Evolutionary conservation across 92 coral and sea anemone genomes (phyloP), one percentile per base, ranked within the genome.

Genomic region (Desmophyllum pertusum): DNA sequence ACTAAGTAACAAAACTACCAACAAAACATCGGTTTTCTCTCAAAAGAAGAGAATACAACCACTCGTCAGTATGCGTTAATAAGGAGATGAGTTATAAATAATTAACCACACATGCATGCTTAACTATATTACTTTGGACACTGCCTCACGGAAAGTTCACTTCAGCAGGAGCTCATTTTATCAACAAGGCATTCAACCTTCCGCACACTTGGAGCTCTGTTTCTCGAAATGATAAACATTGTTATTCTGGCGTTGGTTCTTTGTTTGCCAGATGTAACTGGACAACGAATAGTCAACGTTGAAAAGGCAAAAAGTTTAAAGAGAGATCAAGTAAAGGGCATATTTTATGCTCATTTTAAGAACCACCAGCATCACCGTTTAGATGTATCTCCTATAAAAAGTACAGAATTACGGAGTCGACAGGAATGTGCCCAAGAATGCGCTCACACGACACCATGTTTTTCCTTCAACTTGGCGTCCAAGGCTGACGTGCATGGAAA

Each of bases 401-500:
- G 21, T 21, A 42, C 23, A 10, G 57, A 55, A 25, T 18, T 41
- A 6, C 13, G 38, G 50, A 72, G 23, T 46, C 37, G 38, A 6
- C 75, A 70, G 51, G 75, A 70, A 23, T 70, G 75, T 25, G 75
- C 50, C 4, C 75, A 70, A 39, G 35, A 42, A 4, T 72, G 77
- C 5, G 38, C 77, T 72, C 55, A 72, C 7, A 72, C 53, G 19
- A 72, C 25, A 72, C 18, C 53, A 27, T 72, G 77, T 29, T 72
- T 72, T 29, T 72, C 77, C 37, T 72, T 70, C 36, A 70, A 70
- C 75, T 39, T 70, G 50, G 75, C 75, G 5, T 39, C 75, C 14
- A 43, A 1, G 30, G 8, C 15, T 11, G 36, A 70, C 75, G 30
- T 40, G 15, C 46, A 36, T 14, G 31, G 50, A 50, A 70, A 70